phyloP scores from a whole-genome alignment of 92 coral and sea anemone genomes.

The Parazoanthus darwini region DNA sequence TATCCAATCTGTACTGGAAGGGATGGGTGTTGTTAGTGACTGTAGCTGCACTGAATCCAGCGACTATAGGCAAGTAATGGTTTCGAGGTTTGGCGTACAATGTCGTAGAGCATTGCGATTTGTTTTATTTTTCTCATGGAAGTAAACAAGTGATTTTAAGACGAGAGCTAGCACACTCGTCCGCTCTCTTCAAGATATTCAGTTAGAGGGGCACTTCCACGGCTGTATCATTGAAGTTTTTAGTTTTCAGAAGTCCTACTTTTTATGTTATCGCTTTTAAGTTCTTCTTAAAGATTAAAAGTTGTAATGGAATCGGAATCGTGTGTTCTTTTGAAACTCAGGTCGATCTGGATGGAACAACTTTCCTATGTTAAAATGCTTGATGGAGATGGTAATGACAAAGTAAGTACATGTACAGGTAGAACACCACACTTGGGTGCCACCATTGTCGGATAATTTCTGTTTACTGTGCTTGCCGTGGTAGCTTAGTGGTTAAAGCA shows the following conservation, averaged over 20 bases:
- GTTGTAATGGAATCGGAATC: too few relatives aligned
- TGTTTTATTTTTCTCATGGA: too few relatives aligned
- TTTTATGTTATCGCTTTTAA: background rate
- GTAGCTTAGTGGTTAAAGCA: background rate
- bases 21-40: conserved; percentile 85
- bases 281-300: too few relatives aligned
- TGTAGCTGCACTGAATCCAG: conserved; percentile 94
- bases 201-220: too few relatives aligned
- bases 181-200: background rate
- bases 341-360: conserved; percentile 95
- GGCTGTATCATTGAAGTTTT: too few relatives aligned
- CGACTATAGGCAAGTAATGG: conserved; percentile 73
- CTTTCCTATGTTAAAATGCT: conserved; percentile 87
- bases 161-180: too few relatives aligned
- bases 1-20: conserved; percentile 96
- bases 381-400: conserved; percentile 99
- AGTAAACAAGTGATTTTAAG: too few relatives aligned
- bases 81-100: too few relatives aligned
- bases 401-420: conserved; percentile 65
- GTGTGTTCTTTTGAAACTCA: background rate
- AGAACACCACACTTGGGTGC: background rate
- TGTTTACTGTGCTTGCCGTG: too few relatives aligned
- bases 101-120: conserved; percentile 58
- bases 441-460: too few relatives aligned
- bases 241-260: background rate